A percentile compares a stretch with the other conserved stretches of the same genome.
phyloP scores from a whole-genome alignment of 2,113 vertebrate genomes.

The Neotoma lepida region DNA sequence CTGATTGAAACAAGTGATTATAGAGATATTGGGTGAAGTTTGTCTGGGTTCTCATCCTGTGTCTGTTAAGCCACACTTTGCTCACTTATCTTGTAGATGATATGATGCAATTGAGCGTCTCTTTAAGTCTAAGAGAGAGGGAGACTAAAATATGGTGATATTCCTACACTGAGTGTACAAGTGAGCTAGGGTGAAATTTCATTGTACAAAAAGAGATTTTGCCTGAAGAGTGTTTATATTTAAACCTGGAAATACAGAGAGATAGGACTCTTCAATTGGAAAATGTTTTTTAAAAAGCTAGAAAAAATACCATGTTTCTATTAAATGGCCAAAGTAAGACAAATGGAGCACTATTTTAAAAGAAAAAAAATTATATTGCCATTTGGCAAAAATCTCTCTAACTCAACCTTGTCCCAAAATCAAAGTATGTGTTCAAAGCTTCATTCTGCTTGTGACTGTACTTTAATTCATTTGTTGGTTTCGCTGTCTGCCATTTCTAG shows the following conservation, averaged over 20 bases:
- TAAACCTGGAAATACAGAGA: background rate
- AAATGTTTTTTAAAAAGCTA: background rate
- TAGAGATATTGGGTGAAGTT: background rate
- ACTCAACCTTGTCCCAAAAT: background rate
- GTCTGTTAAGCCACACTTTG: background rate
- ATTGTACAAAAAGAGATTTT: background rate
- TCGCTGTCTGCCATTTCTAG: background rate
- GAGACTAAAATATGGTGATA: background rate
- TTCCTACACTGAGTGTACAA: background rate
- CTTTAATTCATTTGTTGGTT: background rate
- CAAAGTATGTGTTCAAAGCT: background rate
- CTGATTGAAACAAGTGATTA: background rate
- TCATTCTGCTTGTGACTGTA: background rate
- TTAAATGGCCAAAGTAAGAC: background rate
- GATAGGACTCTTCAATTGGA: too few species aligned
- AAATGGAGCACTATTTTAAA: background rate
- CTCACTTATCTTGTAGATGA: background rate
- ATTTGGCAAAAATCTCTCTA: background rate
- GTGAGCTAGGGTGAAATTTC: background rate
- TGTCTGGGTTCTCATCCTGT: background rate
- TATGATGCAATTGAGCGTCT: background rate
- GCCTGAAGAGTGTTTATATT: background rate
- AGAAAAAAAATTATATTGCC: background rate
- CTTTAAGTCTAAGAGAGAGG: background rate
- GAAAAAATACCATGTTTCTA: background rate